phyloP scores from a whole-genome alignment of 92 coral and sea anemone genomes.

The Zoanthus solanderi region DNA sequence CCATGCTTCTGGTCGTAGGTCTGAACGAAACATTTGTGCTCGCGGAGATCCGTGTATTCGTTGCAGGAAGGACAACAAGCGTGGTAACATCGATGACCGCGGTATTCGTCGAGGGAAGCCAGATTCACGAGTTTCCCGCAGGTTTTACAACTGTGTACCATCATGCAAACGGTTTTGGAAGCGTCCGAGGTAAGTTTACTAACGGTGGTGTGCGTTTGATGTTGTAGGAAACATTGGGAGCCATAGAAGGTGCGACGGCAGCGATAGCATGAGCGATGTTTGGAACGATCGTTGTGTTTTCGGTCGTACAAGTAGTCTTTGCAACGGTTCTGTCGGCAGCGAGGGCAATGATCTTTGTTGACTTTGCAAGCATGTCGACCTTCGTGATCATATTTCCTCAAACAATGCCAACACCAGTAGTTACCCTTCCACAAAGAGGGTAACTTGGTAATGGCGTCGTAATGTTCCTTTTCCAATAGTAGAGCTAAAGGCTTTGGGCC shows the following conservation, averaged over 20 bases:
- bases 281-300: neutral
- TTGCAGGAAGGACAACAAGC: no score
- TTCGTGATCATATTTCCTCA: neutral
- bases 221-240: neutral
- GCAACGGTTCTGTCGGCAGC: slow-evolving; percentile 11
- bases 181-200: neutral
- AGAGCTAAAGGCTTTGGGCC: slow-evolving; percentile 24
- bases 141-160: neutral
- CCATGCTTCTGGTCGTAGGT: no score
- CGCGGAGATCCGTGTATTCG: no score
- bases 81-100: no score
- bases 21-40: no score
- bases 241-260: neutral
- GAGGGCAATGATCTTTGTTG: slow-evolving; percentile 8
- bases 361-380: neutral
- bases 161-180: neutral
- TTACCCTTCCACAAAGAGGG: neutral
- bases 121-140: no score
- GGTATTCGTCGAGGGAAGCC: no score
- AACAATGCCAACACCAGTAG: slow-evolving; percentile 3
- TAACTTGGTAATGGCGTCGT: slow-evolving; percentile 46
- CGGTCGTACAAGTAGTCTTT: slow-evolving; percentile 11
- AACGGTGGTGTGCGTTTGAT: neutral
- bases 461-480: slow-evolving; percentile 16
- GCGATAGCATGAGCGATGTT: no score